These are phyloP conservation scores for Channa striata DNA, from an alignment of 2,797 vertebrate species.

Conservation along the genomic window DNA sequence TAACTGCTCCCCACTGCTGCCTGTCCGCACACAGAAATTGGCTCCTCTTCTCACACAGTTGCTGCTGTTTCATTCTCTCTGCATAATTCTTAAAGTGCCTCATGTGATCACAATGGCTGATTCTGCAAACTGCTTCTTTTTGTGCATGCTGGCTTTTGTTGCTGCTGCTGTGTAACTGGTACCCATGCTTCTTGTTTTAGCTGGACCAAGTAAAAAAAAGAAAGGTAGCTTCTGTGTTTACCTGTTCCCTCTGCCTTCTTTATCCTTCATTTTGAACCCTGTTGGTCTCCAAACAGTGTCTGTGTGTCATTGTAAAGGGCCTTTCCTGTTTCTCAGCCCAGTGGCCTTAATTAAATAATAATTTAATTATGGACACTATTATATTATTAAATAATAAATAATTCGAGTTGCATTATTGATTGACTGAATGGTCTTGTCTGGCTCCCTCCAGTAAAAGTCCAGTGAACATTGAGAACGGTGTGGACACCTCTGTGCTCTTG, in stretches of 20 bases:
- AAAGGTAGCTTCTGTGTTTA: slow-evolving; percentile 83
- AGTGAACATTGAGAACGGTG: too few species aligned
- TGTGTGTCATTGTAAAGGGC: slow-evolving; percentile 40
- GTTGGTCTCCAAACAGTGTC: slow-evolving; percentile 13
- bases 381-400: slow-evolving; percentile 13
- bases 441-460: too few species aligned
- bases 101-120: slow-evolving; percentile 54
- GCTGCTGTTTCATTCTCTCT: slow-evolving; percentile 50
- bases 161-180: slow-evolving; percentile 75
- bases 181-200: slow-evolving; percentile 86
- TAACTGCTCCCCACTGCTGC: slow-evolving; percentile 43
- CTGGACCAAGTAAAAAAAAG: slow-evolving; percentile 85
- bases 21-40: slow-evolving; percentile 53
- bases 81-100: slow-evolving; percentile 51
- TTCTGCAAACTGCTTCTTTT: slow-evolving; percentile 47
- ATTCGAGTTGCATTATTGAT: slow-evolving; percentile 66
- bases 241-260: slow-evolving; percentile 1
- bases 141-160: slow-evolving; percentile 39
- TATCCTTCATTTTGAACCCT: slow-evolving; percentile 12
- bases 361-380: too few species aligned
- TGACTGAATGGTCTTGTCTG: too few species aligned
- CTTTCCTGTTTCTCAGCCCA: slow-evolving; percentile 20
- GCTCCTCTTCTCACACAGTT: slow-evolving; percentile 38
- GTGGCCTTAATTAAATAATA: slow-evolving; percentile 23
- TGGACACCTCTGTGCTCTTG: not conserved